phyloP scores from a whole-genome alignment of 2,797 vertebrate genomes.

The Avahi laniger region DNA sequence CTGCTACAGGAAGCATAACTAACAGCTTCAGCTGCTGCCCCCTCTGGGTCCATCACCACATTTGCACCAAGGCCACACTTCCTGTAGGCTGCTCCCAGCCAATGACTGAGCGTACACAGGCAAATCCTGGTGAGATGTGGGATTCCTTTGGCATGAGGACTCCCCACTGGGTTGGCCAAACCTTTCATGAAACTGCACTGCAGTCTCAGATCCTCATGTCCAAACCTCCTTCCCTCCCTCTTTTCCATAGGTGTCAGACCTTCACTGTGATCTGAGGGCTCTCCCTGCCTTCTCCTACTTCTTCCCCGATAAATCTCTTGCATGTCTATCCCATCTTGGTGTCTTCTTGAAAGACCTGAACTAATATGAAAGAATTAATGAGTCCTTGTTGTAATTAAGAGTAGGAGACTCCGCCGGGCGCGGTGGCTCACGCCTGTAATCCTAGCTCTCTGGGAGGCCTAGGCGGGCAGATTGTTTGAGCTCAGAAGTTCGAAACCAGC shows the following conservation, averaged over 20 bases:
- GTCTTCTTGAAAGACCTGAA: slow-evolving; percentile 23
- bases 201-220: background rate
- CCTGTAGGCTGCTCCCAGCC: background rate
- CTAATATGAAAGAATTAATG: background rate
- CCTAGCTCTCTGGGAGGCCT: too few species aligned
- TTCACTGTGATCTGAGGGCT: background rate
- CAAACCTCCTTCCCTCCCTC: background rate
- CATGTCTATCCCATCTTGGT: background rate
- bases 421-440: too few species aligned
- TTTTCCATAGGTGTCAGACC: background rate
- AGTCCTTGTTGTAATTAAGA: background rate
- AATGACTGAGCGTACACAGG: background rate
- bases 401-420: background rate
- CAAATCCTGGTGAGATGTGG: background rate
- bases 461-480: too few species aligned
- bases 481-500: too few species aligned
- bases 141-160: background rate
- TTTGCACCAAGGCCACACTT: background rate
- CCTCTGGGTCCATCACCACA: background rate
- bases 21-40: background rate
- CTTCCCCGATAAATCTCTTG: background rate
- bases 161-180: background rate
- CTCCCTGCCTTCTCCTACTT: background rate
- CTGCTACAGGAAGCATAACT: background rate
- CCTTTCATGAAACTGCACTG: background rate